Conservation (phyloP, 1,140 invertebrate genomes). For the Listronotus oregonensis region DNA sequence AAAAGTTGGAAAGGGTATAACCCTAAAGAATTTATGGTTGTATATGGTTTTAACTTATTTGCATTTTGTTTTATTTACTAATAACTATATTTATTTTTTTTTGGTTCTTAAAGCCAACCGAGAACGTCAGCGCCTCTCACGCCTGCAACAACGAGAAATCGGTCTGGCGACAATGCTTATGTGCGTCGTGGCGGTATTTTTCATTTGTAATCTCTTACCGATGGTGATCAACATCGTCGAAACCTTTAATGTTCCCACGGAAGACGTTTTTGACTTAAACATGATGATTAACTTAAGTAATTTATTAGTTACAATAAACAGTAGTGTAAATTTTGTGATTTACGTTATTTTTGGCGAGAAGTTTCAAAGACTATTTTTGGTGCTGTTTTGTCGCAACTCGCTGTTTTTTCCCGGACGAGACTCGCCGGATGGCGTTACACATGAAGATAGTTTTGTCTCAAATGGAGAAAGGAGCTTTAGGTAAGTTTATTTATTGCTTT, state of each 20-base stretch:
- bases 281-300: constrained; percentile 88
- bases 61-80: too few species aligned
- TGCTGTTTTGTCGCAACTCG: constrained; percentile 78
- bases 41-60: too few species aligned
- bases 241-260: constrained; percentile 62
- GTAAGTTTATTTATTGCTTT: constrained; percentile 16
- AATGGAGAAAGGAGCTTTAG: constrained; percentile 65
- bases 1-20: too few species aligned
- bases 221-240: constrained; percentile 75
- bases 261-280: constrained; percentile 61
- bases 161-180: constrained; percentile 92
- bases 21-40: too few species aligned
- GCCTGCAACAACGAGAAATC: constrained; percentile 83
- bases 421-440: constrained; percentile 66
- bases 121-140: constrained; percentile 78
- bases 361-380: constrained; percentile 87
- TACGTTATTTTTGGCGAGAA: constrained; percentile 97
- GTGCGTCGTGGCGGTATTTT: constrained; percentile 91
- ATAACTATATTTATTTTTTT: constrained; percentile 35
- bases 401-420: constrained; percentile 64
- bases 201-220: constrained; percentile 91
- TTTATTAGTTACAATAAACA: constrained; percentile 94
- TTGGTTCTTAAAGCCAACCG: constrained; percentile 82
- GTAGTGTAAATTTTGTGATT: constrained; percentile 95
- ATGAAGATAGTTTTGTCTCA: constrained; percentile 80